phyloP scores from a whole-genome alignment of 1,140 invertebrate genomes.

The Holotrichia oblita region DNA sequence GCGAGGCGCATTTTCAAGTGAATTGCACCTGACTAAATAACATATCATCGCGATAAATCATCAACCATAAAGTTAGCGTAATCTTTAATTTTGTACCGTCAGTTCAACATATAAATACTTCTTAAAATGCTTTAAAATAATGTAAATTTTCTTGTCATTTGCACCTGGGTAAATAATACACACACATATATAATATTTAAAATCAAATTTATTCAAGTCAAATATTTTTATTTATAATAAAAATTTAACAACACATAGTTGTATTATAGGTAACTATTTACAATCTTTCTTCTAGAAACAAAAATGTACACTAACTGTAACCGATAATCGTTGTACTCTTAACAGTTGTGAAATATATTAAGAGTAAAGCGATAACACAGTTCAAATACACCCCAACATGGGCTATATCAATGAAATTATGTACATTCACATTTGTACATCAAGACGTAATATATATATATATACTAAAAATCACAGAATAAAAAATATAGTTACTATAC shows the following conservation, averaged over 20 bases:
- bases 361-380: conserved; percentile 18
- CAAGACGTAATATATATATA: not conserved
- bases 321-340: conserved; percentile 6
- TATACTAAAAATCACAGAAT: conserved; percentile 35
- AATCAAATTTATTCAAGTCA: no score
- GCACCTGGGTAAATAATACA: no score
- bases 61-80: no score
- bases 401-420: conserved; percentile 27
- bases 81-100: no score
- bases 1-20: no score
- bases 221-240: no score
- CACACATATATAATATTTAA: no score
- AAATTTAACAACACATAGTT: conserved; percentile 38
- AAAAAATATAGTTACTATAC: conserved; percentile 32
- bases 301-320: conserved; percentile 24
- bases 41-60: no score
- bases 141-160: no score
- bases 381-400: conserved; percentile 34
- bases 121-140: no score
- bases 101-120: no score
- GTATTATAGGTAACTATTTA: conserved; percentile 37
- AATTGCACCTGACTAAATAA: no score
- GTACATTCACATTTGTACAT: conserved; percentile 37
- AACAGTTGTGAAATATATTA: not conserved
- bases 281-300: conserved; percentile 38